Evolutionary conservation across 2,888 invertebrate species (phyloP), one percentile per base, ranked within the genome.

Genomic region (Habroteleia sp.): DNA sequence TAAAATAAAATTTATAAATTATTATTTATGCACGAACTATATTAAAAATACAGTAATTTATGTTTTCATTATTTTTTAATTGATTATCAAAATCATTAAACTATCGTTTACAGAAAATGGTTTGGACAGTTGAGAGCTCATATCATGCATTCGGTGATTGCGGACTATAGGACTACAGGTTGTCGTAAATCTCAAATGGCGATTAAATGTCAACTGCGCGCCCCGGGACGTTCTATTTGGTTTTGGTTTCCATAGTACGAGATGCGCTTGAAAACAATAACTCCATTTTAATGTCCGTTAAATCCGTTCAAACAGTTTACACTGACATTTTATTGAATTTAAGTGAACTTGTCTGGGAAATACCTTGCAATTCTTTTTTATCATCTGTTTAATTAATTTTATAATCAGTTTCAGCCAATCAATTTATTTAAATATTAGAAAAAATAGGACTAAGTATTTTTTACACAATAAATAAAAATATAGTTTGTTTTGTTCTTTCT

Each of bases 201-300:
- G 85, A 87, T 87, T 88, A 87, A 88, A 87, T 78, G 87, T 87
- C 88, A 83, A 82, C 80, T 78, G 58, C 81, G 81, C 76, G 79
- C 79, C 75, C 77, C 79, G 60, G 76, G 66, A 58, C 74, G 56
- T 63, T 78, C 74, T 66, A 68, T 79, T 76, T 77, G 80, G 80
- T 81, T 84, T 81, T 71, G 80, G 74, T 63, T 77, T 68, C 76
- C 58, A 48, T 65, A 42, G 41, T 33, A 60, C 56, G 69, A 74
- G 77, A 78, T 76, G 77, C 79, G 83, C 69, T 78, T 77, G 79
- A 83, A 85, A 85, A 87, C 84, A 86, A 84, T 85, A 84, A 86
- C 81, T 81, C 81, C 78, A 80, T 83, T 85, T 84, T 82, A 83
- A 85, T 81, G 81, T 79, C 80, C 84, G 75, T 83, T 84, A 81